A percentile compares a stretch with the other conserved stretches of the same genome.
phyloP scores from a whole-genome alignment of 2,113 vertebrate genomes.

The Boulengeromyrus knoepffleri region DNA sequence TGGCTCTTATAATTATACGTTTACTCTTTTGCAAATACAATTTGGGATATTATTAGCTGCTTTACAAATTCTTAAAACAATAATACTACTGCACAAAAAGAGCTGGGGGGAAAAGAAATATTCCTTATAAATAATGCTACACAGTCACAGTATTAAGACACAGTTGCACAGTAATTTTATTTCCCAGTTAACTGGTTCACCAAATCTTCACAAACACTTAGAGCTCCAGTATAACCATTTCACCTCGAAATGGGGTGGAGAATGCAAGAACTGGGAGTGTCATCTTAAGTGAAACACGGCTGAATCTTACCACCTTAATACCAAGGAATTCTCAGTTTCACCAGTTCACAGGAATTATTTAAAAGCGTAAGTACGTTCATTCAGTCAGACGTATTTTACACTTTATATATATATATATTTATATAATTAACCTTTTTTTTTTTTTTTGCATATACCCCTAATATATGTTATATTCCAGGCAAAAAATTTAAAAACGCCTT shows the following conservation, averaged over 20 bases:
- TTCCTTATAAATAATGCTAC: neutral
- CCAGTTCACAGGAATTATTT: neutral
- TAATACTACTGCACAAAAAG: conserved; percentile 44
- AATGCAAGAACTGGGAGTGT: neutral
- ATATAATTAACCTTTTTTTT: neutral
- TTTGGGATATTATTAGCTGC: neutral
- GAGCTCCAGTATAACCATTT: neutral
- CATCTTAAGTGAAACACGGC: neutral
- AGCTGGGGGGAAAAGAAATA: neutral
- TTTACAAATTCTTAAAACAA: conserved; percentile 59
- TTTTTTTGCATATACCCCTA: neutral
- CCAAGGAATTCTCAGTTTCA: neutral
- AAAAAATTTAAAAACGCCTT: neutral
- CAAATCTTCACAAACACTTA: neutral
- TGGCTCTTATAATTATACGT: conserved; percentile 38
- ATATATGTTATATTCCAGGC: neutral
- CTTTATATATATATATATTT: neutral
- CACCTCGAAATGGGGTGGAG: neutral
- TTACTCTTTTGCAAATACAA: neutral
- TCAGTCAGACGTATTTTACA: neutral
- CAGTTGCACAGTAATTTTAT: neutral
- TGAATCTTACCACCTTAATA: neutral
- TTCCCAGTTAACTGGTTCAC: neutral
- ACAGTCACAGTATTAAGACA: neutral
- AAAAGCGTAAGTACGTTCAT: neutral